These are phyloP conservation scores for Zosterops pallidus DNA, from an alignment of 2,113 vertebrate species.

Conservation along the genomic window DNA sequence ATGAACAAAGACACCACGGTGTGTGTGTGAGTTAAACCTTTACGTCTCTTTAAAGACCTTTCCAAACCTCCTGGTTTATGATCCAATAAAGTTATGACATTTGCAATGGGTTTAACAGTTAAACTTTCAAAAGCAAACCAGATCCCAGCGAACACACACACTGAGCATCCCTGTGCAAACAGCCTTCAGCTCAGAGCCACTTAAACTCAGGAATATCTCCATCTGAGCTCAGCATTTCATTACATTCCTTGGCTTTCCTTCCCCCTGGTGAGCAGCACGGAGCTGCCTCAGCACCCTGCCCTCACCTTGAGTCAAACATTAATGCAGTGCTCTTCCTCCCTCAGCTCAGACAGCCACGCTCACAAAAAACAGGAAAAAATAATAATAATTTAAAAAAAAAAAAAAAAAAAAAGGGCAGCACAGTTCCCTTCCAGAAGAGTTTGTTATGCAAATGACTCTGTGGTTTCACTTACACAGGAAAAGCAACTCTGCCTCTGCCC, in stretches of 20 bases:
- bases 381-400: too few species aligned
- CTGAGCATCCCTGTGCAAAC: background rate
- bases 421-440: background rate
- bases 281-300: background rate
- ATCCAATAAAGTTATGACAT: conserved; percentile 29
- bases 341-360: background rate
- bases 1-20: background rate
- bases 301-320: background rate
- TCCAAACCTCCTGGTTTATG: conserved; percentile 28
- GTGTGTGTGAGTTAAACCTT: background rate
- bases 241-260: background rate
- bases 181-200: background rate
- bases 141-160: background rate
- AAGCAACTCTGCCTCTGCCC: background rate
- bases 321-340: background rate
- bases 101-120: conserved; percentile 30
- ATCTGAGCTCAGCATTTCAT: background rate
- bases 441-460: conserved; percentile 35
- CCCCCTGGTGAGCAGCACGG: background rate
- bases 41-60: background rate
- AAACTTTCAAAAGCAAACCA: conserved; percentile 2
- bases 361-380: background rate
- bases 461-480: conserved; percentile 45
- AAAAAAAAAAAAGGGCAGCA: background rate
- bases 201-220: background rate